These are phyloP conservation scores for Malurus elegans DNA, from an alignment of 2,113 vertebrate species.

Conservation along the genomic window DNA sequence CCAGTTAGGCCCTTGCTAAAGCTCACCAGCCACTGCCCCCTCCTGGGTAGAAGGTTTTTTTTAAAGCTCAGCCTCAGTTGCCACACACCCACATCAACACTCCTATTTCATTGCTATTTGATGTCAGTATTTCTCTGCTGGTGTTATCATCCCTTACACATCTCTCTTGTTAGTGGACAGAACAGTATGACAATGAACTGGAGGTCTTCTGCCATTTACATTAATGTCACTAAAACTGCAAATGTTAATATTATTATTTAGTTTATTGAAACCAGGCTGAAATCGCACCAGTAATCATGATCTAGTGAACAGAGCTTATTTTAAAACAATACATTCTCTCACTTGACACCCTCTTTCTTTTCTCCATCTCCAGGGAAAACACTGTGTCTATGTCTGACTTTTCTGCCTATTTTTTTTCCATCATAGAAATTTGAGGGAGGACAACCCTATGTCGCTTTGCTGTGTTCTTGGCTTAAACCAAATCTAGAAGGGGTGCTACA, in stretches of 20 bases:
- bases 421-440: background rate
- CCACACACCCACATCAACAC: background rate
- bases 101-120: background rate
- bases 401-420: background rate
- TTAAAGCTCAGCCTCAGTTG: background rate
- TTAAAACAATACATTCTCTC: background rate
- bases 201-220: background rate
- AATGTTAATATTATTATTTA: background rate
- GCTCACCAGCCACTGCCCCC: background rate
- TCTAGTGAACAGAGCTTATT: background rate
- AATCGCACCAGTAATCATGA: background rate
- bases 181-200: background rate
- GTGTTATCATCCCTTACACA: background rate
- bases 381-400: background rate
- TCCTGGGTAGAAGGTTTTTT: background rate
- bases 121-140: background rate
- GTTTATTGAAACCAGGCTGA: background rate
- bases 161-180: background rate
- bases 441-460: background rate
- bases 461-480: background rate
- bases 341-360: background rate
- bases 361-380: background rate
- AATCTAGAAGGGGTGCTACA: background rate
- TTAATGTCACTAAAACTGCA: background rate
- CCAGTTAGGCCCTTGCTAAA: background rate